Evolutionary conservation across 2,113 vertebrate genomes (phyloP), one percentile per base, ranked within the genome.

Genomic region (Muscicapa adusta): DNA sequence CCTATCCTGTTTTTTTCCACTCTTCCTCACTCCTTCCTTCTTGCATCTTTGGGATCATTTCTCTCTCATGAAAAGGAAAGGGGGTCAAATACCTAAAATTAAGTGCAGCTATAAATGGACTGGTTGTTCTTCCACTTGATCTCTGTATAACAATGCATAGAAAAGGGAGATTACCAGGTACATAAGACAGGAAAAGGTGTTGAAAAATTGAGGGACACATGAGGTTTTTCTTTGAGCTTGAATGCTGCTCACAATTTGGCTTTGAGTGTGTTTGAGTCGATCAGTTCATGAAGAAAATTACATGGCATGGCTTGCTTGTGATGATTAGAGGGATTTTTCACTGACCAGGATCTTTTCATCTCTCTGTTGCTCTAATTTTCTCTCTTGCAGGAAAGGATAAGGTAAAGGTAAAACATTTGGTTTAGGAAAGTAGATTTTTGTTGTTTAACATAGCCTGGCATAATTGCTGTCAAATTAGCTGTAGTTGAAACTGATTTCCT

Each of bases 71-170:
- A 20, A 48, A 79, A 91, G 10, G 31, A 79, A 80, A 60, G 42
- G 73, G 24, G 5, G 4, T 19, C 38, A 86, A 83, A 36, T 20
- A 58, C 14, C 19, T 57, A 36, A 65, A 83, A 83, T 56, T 53
- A 85, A 71, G 5, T 24, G 34, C 22, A 85, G 10, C 25, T 0
- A 0, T 26, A 34, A 81, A 10, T 23, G 38, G 8, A 47, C 19
- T 71, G 17, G 1, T 13, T 82, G 33, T 62, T 82, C 18, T 83
- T 70, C 42, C 8, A 3, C 31, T 83, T 86, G 14, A 17, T 61
- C 2, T 76, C 60, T 31, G 18, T 5, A 6, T 36, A 57, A 43
- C 0, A 0, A 54, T 25, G 4, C 12, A 42, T 7, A 26, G 15
- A 18, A 68, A 9, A 10, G 17, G 10, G 26, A 79, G 12, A 48